Base-by-base conservation (phyloP, 2,888 invertebrate species). In the Epinotia nisella region DNA sequence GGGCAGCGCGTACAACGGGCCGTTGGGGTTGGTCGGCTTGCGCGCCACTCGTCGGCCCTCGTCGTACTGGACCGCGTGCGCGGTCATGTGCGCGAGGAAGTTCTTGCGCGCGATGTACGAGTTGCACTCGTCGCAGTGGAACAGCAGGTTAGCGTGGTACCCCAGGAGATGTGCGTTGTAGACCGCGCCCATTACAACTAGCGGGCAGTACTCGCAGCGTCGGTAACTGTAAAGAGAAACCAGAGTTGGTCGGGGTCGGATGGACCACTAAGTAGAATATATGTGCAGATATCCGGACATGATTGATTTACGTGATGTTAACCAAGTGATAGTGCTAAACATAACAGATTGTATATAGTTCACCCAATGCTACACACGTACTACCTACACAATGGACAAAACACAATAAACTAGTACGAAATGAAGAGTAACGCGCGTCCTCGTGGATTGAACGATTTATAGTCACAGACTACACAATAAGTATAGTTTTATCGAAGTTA, bases 81-180 rank as follows among this genome's bases (percentile, higher is more conserved):
- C 75, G 7, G 88, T 85, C 90, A 92, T 89, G 81, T 94, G 94
- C 2, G 79, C 65, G 9, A 90, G 79, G 66, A 93, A 85, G 51
- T 86, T 83, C 41, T 81, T 85, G 35, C 84, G 79, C 74, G 89
- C 86, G 53, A 90, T 80, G 78, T 87, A 89, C 9, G 81, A 77
- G 75, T 87, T 82, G 81, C 94, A 93, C 58, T 90, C 86, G 64
- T 88, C 88, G 81, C 94, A 94, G 74, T 87, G 88, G 80, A 92
- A 91, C 72, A 93, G 80, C 35, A 81, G 76, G 56, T 87, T 83
- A 2, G 82, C 78, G 79, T 92, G 93, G 2, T 76, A 77, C 29
- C 81, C 76, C 49, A 85, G 75, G 53, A 91, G 77, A 78, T 93
- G 94, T 9, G 83, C 80, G 24, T 75, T 70, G 79, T 80, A 83